These are phyloP conservation scores for Gobius niger DNA, from an alignment of 2,113 vertebrate species.

Conservation along the genomic window DNA sequence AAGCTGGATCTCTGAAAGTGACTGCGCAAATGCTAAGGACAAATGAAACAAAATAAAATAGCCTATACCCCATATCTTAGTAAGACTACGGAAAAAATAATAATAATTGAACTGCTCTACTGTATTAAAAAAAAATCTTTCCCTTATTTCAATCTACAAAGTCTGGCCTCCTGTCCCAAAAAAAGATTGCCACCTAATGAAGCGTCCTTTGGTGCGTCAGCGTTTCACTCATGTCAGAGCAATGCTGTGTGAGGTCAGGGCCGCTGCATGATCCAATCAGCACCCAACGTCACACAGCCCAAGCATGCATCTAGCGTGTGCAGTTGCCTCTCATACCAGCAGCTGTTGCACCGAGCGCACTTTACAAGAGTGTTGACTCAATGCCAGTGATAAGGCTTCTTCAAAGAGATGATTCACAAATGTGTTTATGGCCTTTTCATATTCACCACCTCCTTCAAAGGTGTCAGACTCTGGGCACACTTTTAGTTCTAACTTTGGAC, in stretches of 20 bases:
- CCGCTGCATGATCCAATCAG: conserved; percentile 22
- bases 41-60: too few relatives aligned
- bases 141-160: neutral
- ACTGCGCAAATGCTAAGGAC: too few relatives aligned
- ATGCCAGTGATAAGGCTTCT: conserved; percentile 46
- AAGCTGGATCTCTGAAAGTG: too few relatives aligned
- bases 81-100: too few relatives aligned
- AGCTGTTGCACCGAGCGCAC: conserved; percentile 43
- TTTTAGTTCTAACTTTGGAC: conserved; percentile 3
- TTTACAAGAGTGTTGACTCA: conserved; percentile 26
- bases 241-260: conserved; percentile 34
- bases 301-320: conserved; percentile 27
- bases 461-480: conserved; percentile 29
- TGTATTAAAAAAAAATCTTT: too few relatives aligned
- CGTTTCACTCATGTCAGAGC: conserved; percentile 14
- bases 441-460: conserved; percentile 26
- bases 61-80: too few relatives aligned
- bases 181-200: conserved; percentile 9
- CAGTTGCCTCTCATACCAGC: conserved; percentile 30
- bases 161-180: neutral
- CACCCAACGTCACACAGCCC: conserved; percentile 22
- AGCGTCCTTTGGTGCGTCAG: conserved; percentile 21
- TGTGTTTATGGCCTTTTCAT: conserved; percentile 46
- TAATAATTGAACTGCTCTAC: too few relatives aligned
- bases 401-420: conserved; percentile 20